Conservation (phyloP, 2,888 invertebrate species). For the Perizoma affinitatum region DNA sequence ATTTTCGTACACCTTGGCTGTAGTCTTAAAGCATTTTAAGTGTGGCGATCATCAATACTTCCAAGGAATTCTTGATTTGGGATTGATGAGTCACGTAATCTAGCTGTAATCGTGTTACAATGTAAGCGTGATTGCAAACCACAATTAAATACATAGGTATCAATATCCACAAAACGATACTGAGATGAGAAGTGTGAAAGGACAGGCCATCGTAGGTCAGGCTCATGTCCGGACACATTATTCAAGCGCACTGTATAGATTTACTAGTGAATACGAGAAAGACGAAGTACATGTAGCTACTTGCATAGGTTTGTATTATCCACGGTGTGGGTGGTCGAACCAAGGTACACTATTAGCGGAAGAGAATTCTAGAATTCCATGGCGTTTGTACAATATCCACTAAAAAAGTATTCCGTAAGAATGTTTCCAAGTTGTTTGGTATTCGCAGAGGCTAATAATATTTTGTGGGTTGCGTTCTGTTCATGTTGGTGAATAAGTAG, state of each 20-base stretch:
- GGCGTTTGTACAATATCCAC: not conserved
- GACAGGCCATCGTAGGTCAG: constrained; percentile 41
- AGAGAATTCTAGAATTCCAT: constrained; percentile 8
- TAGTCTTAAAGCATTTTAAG: too few relatives aligned
- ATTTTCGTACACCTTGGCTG: too few relatives aligned
- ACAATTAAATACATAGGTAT: not conserved
- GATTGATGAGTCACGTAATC: constrained; percentile 5
- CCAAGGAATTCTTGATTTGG: constrained; percentile 6
- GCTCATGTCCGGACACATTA: constrained; percentile 39
- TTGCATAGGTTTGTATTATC: constrained; percentile 45
- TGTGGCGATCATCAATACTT: not conserved
- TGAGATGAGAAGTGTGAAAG: constrained; percentile 31
- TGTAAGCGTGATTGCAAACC: constrained; percentile 7
- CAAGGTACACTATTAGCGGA: constrained; percentile 38
- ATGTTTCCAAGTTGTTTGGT: too few relatives aligned
- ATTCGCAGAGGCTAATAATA: too few relatives aligned
- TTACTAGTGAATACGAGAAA: constrained; percentile 51
- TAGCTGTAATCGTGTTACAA: not conserved
- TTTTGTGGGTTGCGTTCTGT: too few relatives aligned
- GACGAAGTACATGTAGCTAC: constrained; percentile 36
- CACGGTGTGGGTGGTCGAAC: constrained; percentile 59
- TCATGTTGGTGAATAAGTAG: too few relatives aligned
- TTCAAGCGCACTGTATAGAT: constrained; percentile 40
- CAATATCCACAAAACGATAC: constrained; percentile 3
- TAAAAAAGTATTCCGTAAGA: too few relatives aligned